Base-by-base conservation (phyloP, 2,113 vertebrate genomes). In the Nematolebias whitei region DNA sequence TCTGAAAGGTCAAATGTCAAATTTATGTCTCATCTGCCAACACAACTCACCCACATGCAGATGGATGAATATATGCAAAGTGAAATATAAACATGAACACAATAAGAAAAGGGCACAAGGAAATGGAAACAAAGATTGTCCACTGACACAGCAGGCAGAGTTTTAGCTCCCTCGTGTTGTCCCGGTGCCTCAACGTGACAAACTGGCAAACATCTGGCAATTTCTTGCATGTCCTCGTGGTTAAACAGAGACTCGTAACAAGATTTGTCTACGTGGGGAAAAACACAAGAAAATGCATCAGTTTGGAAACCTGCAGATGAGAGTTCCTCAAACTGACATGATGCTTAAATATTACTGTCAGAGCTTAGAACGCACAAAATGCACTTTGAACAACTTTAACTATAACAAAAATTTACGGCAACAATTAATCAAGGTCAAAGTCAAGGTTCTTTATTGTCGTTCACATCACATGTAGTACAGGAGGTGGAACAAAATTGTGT, bases 181-280 rank as follows among this genome's bases (percentile, higher is more conserved):
- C 97, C 97, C 0, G 97, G 97, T 1, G 96, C 96, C 41, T 98
- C 94, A 71, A 99, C 92, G 0, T 98, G 96, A 72, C 95, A 97
- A 74, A 98, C 93, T 0, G 96, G 94, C 26, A 99, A 95, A 85
- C 96, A 95, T 59, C 94, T 93, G 18, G 89, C 91, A 78, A 99
- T 97, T 80, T 99, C 97, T 20, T 93, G 93, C 96, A 99, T 98
- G 80, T 99, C 97, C 79, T 96, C 94, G 0, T 93, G 96, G 74
- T 93, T 93, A 91, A 99, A 96, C 44, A 98, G 91, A 19, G 93
- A 82, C 39, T 94, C 93, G 87, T 98, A 99, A 78, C 96, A 98
- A 13, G 95, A 94, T 88, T 96, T 97, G 80, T 98, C 97, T 99
- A 75, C 2, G 58, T 13, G 48, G 50, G 55, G 18, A 29, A 66